phyloP scores from a whole-genome alignment of 1,140 invertebrate species.

The Drosophila ercepeae region DNA sequence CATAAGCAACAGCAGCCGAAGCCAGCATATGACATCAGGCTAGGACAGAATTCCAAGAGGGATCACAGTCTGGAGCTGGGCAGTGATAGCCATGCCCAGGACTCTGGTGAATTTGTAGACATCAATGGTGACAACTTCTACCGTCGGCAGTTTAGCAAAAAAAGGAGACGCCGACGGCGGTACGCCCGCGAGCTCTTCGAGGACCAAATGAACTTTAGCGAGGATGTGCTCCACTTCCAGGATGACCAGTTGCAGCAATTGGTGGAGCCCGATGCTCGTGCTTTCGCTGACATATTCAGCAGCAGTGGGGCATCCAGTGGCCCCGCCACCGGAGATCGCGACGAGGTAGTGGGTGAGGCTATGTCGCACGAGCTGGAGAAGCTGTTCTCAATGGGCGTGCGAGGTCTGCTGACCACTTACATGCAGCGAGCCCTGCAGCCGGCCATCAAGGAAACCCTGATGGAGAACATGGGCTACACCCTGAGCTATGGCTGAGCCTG shows the following conservation, averaged over 20 bases:
- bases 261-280: conserved; percentile 74
- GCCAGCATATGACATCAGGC: conserved; percentile 65
- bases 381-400: conserved; percentile 90
- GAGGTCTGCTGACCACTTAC: conserved; percentile 91
- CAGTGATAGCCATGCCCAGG: conserved; percentile 37
- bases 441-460: conserved; percentile 92
- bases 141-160: conserved; percentile 48
- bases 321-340: conserved; percentile 23
- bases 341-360: conserved; percentile 85
- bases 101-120: conserved; percentile 61
- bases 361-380: conserved; percentile 92
- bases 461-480: conserved; percentile 93
- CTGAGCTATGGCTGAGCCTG: conserved; percentile 89
- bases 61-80: conserved; percentile 56
- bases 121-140: conserved; percentile 73
- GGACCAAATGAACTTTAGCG: conserved; percentile 81
- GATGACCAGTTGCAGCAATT: conserved; percentile 76
- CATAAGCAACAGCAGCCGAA: conserved; percentile 25
- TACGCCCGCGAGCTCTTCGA: conserved; percentile 14
- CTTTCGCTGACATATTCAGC: conserved; percentile 74
- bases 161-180: conserved; percentile 53
- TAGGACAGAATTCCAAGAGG: conserved; percentile 43
- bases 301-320: conserved; percentile 2
- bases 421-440: conserved; percentile 92
- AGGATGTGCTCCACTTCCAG: conserved; percentile 75